A percentile compares a stretch with the other conserved stretches of the same genome.
Conservation (phyloP, 2,113 vertebrate species). For the Macrotus californicus region DNA sequence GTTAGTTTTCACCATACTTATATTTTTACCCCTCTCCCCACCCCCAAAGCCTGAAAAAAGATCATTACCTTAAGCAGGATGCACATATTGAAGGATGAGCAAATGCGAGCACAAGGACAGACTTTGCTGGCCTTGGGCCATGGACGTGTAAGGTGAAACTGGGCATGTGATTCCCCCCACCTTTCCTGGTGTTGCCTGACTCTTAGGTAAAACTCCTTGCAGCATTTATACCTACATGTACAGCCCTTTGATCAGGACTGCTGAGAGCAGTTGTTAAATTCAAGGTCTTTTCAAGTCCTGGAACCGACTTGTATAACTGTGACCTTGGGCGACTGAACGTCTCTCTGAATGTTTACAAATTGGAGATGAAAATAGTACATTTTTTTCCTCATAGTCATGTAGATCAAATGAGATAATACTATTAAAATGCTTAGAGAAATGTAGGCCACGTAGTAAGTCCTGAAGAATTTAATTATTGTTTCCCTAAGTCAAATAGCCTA, state of each 20-base stretch:
- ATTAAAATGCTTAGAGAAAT: neutral
- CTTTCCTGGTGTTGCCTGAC: neutral
- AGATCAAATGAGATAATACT: neutral
- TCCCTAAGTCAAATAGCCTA: neutral
- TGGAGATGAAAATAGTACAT: neutral
- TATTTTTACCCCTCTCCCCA: neutral
- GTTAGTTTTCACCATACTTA: neutral
- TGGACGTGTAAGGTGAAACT: rapidly evolving
- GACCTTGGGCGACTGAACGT: neutral
- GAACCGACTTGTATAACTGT: neutral
- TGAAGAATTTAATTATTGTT: neutral
- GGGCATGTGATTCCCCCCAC: neutral
- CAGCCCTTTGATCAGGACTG: neutral
- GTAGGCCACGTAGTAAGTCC: neutral
- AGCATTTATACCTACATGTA: neutral
- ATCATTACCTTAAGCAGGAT: neutral
- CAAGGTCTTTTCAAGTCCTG: neutral
- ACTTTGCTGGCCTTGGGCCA: no score
- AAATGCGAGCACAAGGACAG: neutral
- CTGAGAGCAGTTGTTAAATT: neutral
- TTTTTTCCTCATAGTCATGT: neutral
- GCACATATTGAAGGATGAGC: neutral
- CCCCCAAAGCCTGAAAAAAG: neutral
- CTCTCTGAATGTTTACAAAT: neutral
- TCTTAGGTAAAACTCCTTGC: neutral